Evolutionary conservation across 2,113 vertebrate species (phyloP), one percentile per base, ranked within the genome.

Genomic region (Festucalex cinctus): DNA sequence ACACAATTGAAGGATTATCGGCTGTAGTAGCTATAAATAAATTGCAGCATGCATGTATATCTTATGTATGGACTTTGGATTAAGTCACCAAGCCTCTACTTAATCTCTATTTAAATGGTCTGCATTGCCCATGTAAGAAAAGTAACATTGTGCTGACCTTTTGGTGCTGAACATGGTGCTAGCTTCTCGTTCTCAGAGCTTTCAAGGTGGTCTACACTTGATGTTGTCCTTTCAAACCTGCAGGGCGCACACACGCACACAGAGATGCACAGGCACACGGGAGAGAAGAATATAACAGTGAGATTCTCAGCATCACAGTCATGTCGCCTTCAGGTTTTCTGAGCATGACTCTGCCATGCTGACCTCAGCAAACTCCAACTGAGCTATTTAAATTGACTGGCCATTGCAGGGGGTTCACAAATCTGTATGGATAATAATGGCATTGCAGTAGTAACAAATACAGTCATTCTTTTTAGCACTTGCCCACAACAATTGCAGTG

Each of bases 91-190:
- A 32, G 56, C 79, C 85, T 76, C 82, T 71, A 10, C 41, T 63
- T 35, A 65, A 72, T 67, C 9, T 65, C 49, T 72, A 80, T 75
- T 17, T 43, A 73, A 81, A 78, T n/a, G 59, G 35, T 67, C 57
- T 1, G 80, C 80, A 73, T 75, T 68, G 44, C n/a, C 1, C 9
- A 80, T 60, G 86, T 65, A 88, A 77, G 75, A 83, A 76, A 78
- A 83, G 80, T 75, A 75, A 89, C 76, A 84, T 70, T 66, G 66
- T 44, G 78, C 94, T 92, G 82, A 96, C 95, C 95, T 96, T 91
- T 95, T 96, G 73, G 92, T 94, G 91, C 88, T 94, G 92, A 96
- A 95, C 95, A 96, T 96, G 88, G 14, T 57, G 14, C 87, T 88
- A 90, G 76, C 83, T 88, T 86, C 86, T 87, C 79, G 86, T 87